Evolutionary conservation across 2,888 invertebrate genomes (phyloP).

Genomic region (Drymonia ruficornis): DNA sequence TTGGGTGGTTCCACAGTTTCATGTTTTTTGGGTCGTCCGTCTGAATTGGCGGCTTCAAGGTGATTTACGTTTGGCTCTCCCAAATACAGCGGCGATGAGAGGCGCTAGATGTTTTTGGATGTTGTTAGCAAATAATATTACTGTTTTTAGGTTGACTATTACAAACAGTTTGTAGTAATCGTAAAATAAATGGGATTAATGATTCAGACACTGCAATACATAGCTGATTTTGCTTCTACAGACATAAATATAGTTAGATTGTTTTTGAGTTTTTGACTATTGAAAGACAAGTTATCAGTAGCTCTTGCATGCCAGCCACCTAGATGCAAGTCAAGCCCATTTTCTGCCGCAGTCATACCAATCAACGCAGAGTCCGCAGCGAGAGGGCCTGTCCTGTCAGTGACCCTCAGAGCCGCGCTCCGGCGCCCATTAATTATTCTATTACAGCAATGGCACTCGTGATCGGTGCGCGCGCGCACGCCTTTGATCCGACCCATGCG

Average conservation of each 20-base stretch:
- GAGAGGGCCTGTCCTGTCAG: constrained; percentile 68
- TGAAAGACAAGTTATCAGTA: neutral
- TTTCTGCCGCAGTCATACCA: constrained; percentile 17
- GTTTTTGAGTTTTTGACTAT: no score
- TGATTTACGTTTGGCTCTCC: constrained; percentile 6
- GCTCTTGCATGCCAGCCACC: neutral
- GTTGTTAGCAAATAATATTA: constrained; percentile 1
- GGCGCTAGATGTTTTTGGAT: neutral
- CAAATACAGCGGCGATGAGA: neutral
- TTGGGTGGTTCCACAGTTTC: constrained; percentile 39
- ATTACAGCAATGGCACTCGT: constrained; percentile 72
- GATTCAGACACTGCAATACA: no score
- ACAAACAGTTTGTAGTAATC: neutral
- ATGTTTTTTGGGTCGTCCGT: constrained; percentile 41
- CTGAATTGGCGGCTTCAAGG: constrained; percentile 6
- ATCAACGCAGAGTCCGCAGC: constrained; percentile 16
- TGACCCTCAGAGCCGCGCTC: constrained; percentile 61
- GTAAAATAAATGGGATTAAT: neutral
- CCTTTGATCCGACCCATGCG: constrained; percentile 63
- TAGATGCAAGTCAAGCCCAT: constrained; percentile 16
- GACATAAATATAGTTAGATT: no score
- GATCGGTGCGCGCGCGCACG: constrained; percentile 63
- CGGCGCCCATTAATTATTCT: constrained; percentile 78
- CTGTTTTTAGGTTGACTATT: neutral
- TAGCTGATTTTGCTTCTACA: no score